Conservation (phyloP, 2,113 vertebrate genomes). For the Sorex araneus region DNA sequence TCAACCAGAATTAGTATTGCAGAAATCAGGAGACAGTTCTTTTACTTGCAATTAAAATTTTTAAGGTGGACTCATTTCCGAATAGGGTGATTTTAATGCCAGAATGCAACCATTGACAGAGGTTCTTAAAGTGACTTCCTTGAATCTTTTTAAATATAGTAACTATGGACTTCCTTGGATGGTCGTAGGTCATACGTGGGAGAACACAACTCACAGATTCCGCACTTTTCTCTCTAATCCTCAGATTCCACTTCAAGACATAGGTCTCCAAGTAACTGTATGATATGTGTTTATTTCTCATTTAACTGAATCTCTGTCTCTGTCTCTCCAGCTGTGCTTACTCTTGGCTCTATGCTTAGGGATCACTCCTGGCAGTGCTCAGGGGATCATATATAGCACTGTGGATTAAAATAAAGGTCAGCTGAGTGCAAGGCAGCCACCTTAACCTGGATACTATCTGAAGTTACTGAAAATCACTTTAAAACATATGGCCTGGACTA, state of each 20-base stretch:
- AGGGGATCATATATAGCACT: too few relatives aligned
- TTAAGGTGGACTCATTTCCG: not conserved
- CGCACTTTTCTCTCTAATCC: not conserved
- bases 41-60: not conserved
- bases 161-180: not conserved
- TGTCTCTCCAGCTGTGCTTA: too few relatives aligned
- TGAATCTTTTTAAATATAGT: not conserved
- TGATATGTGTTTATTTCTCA: not conserved
- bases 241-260: not conserved
- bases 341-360: too few relatives aligned
- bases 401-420: too few relatives aligned
- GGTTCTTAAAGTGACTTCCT: not conserved
- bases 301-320: not conserved
- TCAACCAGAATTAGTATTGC: not conserved
- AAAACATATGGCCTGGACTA: not conserved
- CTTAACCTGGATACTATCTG: not conserved
- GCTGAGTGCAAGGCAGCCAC: too few relatives aligned
- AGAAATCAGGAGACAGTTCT: not conserved
- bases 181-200: not conserved
- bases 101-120: fast-evolving
- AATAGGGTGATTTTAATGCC: not conserved
- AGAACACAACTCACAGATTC: not conserved
- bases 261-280: not conserved
- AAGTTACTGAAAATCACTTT: not conserved
- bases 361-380: too few relatives aligned